Conservation (phyloP, 2,888 invertebrate genomes). For the Spatulosminthurus flaviceps region DNA sequence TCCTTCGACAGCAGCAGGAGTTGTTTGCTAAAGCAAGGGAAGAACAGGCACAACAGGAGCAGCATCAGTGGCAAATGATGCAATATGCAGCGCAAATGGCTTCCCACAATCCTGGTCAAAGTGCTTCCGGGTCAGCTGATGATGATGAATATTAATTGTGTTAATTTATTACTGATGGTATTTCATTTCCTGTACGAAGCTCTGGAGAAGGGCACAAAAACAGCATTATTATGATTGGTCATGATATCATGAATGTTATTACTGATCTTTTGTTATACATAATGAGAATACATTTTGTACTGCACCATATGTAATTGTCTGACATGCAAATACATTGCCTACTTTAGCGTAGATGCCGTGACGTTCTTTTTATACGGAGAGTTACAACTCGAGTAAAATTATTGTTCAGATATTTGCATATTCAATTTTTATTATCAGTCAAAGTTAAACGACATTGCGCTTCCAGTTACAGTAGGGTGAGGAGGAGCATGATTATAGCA, state of each 20-base stretch:
- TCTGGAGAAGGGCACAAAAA: neutral
- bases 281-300: neutral
- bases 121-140: conserved; percentile 39
- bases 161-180: neutral
- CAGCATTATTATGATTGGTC: neutral
- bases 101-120: conserved; percentile 63
- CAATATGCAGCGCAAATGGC: conserved; percentile 72
- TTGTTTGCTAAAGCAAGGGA: conserved; percentile 83
- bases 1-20: conserved; percentile 95
- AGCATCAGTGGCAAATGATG: conserved; percentile 85
- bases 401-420: too few relatives aligned
- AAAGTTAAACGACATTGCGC: too few relatives aligned
- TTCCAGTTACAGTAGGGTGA: neutral
- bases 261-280: conserved; percentile 13
- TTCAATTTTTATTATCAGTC: too few relatives aligned
- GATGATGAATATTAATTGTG: conserved; percentile 48
- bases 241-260: neutral
- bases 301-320: neutral
- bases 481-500: neutral
- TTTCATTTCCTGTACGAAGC: too few relatives aligned
- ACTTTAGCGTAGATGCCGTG: neutral
- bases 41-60: conserved; percentile 82
- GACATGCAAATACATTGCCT: neutral
- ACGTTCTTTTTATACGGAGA: too few relatives aligned
- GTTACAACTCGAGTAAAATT: too few relatives aligned